Percentiles rank a stretch among this genome's conserved stretches.
Evolutionary conservation across 1,140 invertebrate genomes (phyloP).

Genomic region (Hylaeus anthracinus): DNA sequence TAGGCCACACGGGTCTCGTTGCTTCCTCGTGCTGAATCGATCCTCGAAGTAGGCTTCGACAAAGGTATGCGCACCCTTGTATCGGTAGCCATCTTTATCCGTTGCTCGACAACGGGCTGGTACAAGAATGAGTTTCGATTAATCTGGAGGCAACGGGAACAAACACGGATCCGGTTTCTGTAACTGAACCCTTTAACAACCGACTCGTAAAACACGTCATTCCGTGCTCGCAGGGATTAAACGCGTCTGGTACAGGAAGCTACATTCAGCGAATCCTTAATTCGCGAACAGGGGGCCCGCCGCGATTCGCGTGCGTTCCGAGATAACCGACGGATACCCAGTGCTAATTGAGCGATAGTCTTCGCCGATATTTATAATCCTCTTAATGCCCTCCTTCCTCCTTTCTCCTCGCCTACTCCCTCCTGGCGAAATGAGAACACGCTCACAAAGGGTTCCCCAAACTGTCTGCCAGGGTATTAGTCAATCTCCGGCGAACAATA

Average conservation of each 20-base stretch:
- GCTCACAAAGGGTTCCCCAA: too few relatives aligned
- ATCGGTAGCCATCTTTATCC: neutral
- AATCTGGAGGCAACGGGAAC: slow-evolving; percentile 25
- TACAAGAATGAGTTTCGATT: slow-evolving; percentile 34
- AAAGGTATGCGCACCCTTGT: slow-evolving; percentile 5
- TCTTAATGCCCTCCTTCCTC: slow-evolving; percentile 5
- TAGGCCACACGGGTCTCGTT: too few relatives aligned
- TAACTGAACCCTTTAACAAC: slow-evolving; percentile 35
- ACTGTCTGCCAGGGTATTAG: too few relatives aligned
- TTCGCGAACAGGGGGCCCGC: slow-evolving; percentile 24
- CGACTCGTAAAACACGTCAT: slow-evolving; percentile 43
- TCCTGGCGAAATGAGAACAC: neutral
- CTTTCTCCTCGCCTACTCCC: neutral
- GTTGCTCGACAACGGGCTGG: neutral
- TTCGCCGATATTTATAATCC: slow-evolving; percentile 57
- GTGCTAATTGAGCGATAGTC: slow-evolving; percentile 67
- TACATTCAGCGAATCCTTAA: slow-evolving; percentile 36
- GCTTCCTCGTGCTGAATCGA: too few relatives aligned
- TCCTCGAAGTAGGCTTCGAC: too few relatives aligned
- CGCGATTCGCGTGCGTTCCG: slow-evolving; percentile 55
- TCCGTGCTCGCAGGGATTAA: slow-evolving; percentile 19
- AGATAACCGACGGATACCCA: slow-evolving; percentile 59
- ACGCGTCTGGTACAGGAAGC: slow-evolving; percentile 38
- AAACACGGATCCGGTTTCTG: slow-evolving; percentile 40
- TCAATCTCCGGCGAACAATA: too few relatives aligned